A percentile compares a stretch with the other conserved stretches of the same genome.
phyloP scores from a whole-genome alignment of 2,113 vertebrate species.

The Castor canadensis region DNA sequence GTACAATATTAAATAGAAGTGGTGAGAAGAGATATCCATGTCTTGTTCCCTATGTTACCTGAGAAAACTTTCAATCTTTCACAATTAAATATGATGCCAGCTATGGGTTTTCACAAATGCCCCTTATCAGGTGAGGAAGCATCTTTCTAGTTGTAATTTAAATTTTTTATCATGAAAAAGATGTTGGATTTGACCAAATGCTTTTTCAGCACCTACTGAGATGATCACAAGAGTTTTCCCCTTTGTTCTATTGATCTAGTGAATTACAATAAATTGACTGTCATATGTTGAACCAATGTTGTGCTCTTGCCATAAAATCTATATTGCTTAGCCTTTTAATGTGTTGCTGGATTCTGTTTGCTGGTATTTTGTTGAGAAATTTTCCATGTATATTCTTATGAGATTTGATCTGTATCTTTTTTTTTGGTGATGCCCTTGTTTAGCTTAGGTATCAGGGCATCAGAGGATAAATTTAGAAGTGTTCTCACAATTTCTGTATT shows the following conservation, averaged over 20 bases:
- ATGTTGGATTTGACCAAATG: background rate
- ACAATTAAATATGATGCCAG: background rate
- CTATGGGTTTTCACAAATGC: background rate
- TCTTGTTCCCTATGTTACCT: background rate
- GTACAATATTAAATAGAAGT: background rate
- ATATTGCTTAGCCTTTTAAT: background rate
- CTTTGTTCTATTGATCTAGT: background rate
- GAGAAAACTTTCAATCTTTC: background rate
- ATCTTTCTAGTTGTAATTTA: background rate
- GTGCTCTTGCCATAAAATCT: background rate
- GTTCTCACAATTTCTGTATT: background rate
- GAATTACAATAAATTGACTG: background rate
- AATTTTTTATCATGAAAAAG: background rate
- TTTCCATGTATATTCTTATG: background rate
- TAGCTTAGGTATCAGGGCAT: too few species aligned
- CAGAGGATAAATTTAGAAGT: background rate
- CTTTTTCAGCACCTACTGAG: background rate
- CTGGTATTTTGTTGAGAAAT: background rate
- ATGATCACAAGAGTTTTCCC: background rate
- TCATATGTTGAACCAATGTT: background rate
- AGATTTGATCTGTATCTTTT: background rate
- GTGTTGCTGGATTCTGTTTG: too few species aligned
- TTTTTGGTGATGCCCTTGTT: too few species aligned
- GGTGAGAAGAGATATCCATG: background rate
- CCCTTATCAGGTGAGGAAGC: background rate